Evolutionary conservation across 2,113 vertebrate genomes (phyloP).

Genomic region (rat (Rattus norvegicus)): DNA sequence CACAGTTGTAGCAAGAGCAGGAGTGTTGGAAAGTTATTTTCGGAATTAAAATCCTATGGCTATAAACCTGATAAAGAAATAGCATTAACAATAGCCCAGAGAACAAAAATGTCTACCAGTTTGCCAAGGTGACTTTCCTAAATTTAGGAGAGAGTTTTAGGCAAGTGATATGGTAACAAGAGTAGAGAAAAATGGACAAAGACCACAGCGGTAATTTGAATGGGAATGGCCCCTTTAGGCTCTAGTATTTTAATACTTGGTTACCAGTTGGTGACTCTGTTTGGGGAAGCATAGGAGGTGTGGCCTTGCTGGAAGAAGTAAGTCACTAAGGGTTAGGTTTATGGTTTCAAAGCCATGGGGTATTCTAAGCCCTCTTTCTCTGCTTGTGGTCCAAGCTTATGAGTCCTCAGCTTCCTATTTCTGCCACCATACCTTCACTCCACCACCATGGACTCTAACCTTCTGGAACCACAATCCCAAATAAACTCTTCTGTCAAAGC

Average conservation of each 20-base stretch:
- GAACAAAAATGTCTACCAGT: not conserved
- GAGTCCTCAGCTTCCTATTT: not conserved
- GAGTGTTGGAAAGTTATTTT: slow-evolving; percentile 26
- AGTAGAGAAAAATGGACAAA: not conserved
- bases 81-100: slow-evolving; percentile 13
- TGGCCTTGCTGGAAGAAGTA: not conserved
- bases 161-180: not conserved
- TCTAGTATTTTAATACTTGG: not conserved
- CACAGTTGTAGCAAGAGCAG: not conserved
- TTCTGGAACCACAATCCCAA: not conserved
- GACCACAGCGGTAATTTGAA: not conserved
- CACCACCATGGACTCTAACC: not conserved
- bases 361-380: not conserved
- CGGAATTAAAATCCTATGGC: not conserved
- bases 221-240: not conserved
- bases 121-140: not conserved
- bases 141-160: slow-evolving; percentile 10
- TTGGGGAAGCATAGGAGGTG: not conserved
- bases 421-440: not conserved
- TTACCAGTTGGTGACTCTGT: not conserved
- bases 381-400: not conserved
- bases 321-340: not conserved
- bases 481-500: not conserved
- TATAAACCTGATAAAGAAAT: not conserved
- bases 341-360: not conserved